Percentiles rank a stretch among this genome's conserved stretches.
phyloP scores from a whole-genome alignment of 2,797 vertebrate species.

The Danio albolineatus region DNA sequence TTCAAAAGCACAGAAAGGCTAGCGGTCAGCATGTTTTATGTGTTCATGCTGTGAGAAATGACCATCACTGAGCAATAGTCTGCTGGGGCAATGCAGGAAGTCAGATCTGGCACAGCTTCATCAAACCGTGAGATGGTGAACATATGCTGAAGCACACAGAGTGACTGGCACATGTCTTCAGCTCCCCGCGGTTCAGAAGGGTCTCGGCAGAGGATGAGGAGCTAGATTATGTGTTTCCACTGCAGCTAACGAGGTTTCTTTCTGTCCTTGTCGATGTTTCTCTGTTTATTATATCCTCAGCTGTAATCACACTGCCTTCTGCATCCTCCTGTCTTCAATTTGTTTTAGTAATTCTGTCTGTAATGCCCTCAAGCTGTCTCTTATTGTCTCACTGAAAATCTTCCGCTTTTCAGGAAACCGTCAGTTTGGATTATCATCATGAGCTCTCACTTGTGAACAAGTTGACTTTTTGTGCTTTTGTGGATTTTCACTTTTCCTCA shows the following conservation, averaged over 20 bases:
- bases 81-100: background rate
- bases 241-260: background rate
- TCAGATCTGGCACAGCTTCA: conserved; percentile 12
- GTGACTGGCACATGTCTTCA: background rate
- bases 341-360: background rate
- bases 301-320: background rate
- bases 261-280: background rate
- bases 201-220: background rate
- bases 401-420: background rate
- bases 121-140: background rate
- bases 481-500: background rate
- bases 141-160: background rate
- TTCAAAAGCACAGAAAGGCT: background rate
- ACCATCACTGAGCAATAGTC: background rate
- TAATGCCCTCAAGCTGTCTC: background rate
- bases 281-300: background rate
- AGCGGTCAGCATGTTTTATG: background rate
- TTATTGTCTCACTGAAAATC: background rate
- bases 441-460: background rate
- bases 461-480: too few species aligned
- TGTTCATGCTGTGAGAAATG: background rate
- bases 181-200: background rate
- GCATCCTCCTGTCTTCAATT: background rate
- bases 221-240: background rate
- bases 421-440: conserved; percentile 1